Evolutionary conservation across 2,888 invertebrate species (phyloP).

Genomic region (Melolontha melolontha): DNA sequence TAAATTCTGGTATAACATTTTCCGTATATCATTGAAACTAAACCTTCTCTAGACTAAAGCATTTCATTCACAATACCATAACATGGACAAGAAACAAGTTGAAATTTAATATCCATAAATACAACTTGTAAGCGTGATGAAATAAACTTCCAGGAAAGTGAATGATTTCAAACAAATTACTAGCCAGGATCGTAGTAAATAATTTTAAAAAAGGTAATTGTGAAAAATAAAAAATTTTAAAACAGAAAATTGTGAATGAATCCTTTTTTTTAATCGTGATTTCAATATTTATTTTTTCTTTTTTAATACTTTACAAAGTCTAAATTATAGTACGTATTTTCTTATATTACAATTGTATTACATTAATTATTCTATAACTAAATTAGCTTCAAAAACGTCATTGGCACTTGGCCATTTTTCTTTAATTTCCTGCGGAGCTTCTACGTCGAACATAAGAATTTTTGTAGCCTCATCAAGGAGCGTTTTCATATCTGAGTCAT

Average conservation of each 20-base stretch:
- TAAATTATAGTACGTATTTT: too few species aligned
- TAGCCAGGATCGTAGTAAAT: too few species aligned
- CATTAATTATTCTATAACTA: too few species aligned
- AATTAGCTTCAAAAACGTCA: slow-evolving; percentile 16
- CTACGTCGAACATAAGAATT: slow-evolving; percentile 59
- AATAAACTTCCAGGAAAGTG: neutral
- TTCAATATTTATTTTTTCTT: too few species aligned
- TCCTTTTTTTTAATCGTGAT: too few species aligned
- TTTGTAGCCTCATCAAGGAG: slow-evolving; percentile 56
- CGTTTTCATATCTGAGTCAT: slow-evolving; percentile 41
- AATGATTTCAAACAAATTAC: neutral
- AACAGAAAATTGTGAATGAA: too few species aligned
- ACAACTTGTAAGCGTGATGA: neutral
- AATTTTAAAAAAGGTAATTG: too few species aligned
- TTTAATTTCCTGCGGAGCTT: slow-evolving; percentile 56
- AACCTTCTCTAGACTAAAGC: neutral
- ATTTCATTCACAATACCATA: slow-evolving; percentile 12
- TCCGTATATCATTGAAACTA: neutral
- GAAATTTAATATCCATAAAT: slow-evolving; percentile 40
- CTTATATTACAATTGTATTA: too few species aligned
- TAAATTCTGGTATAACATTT: slow-evolving; percentile 39
- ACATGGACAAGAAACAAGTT: slow-evolving; percentile 19
- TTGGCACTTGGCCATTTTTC: slow-evolving; percentile 15
- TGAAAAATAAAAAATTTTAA: too few species aligned
- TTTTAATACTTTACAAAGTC: too few species aligned